Percentiles rank a stretch among this genome's conserved stretches.
Conservation (phyloP, 2,888 invertebrate genomes). For the Dolichopus griseipennis region DNA sequence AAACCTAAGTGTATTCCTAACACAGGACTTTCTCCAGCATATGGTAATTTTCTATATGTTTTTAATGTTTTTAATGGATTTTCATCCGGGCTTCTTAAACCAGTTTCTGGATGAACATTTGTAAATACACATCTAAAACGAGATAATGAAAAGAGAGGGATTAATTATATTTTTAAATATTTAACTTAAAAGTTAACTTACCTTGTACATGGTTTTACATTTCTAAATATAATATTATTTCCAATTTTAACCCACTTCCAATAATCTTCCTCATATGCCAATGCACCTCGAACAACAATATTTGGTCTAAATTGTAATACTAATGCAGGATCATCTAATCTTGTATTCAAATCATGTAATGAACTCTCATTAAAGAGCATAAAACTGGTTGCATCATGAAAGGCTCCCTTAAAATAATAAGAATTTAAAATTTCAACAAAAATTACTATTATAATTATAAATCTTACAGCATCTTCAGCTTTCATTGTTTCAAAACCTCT, state of each 20-base stretch:
- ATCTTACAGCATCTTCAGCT: conserved; percentile 23
- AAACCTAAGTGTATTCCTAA: conserved; percentile 46
- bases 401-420: conserved; percentile 48
- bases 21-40: conserved; percentile 41
- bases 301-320: conserved; percentile 57
- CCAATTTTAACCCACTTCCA: conserved; percentile 63
- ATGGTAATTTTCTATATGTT: conserved; percentile 44
- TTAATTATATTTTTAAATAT: conserved; percentile 9
- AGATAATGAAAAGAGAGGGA: background rate
- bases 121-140: conserved; percentile 54
- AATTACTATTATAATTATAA: background rate
- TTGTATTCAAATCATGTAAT: conserved; percentile 53
- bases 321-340: conserved; percentile 47
- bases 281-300: conserved; percentile 53
- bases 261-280: conserved; percentile 53
- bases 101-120: conserved; percentile 59
- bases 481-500: conserved; percentile 29
- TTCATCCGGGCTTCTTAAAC: conserved; percentile 47
- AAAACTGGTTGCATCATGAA: conserved; percentile 56
- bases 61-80: conserved; percentile 59
- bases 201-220: conserved; percentile 54
- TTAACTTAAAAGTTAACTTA: conserved; percentile 11
- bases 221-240: conserved; percentile 50
- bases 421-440: background rate
- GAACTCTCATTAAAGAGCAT: conserved; percentile 57